Conservation (phyloP, 2,797 vertebrate genomes). For the Pseudomugil gertrudae region DNA sequence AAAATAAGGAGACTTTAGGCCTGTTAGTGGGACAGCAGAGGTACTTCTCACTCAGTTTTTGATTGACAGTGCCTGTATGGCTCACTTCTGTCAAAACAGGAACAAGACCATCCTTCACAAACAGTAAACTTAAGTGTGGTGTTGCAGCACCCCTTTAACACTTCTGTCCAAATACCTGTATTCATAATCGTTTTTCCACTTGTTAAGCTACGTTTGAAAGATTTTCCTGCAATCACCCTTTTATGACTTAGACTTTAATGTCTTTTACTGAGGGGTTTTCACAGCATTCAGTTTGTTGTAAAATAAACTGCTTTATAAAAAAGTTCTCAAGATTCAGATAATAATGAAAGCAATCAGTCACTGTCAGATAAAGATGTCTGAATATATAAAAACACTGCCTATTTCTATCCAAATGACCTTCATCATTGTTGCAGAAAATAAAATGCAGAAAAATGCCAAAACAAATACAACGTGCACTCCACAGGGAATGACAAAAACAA, state of each 20-base stretch:
- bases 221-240: conserved; percentile 4
- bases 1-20: conserved; percentile 40
- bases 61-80: conserved; percentile 55
- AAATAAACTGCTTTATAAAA: conserved; percentile 26
- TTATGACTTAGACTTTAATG: not conserved
- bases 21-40: conserved; percentile 41
- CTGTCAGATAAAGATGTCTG: conserved; percentile 9
- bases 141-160: conserved; percentile 46
- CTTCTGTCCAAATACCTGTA: conserved; percentile 35
- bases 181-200: conserved; percentile 6
- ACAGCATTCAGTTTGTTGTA: conserved; percentile 1
- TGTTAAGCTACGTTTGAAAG: conserved; percentile 18
- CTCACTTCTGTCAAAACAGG: conserved; percentile 61
- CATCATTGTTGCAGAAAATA: conserved; percentile 43
- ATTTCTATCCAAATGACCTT: conserved; percentile 54
- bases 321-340: conserved; percentile 17
- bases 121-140: conserved; percentile 53
- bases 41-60: conserved; percentile 36
- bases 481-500: conserved; percentile 52
- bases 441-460: conserved; percentile 53
- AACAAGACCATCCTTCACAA: conserved; percentile 62
- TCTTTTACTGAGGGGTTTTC: not conserved
- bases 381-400: conserved; percentile 37
- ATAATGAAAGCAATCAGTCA: conserved; percentile 16
- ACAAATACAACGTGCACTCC: conserved; percentile 43